These are phyloP conservation scores for Stenichneumon culpator DNA, from an alignment of 2,888 invertebrate genomes.

Conservation along the genomic window DNA sequence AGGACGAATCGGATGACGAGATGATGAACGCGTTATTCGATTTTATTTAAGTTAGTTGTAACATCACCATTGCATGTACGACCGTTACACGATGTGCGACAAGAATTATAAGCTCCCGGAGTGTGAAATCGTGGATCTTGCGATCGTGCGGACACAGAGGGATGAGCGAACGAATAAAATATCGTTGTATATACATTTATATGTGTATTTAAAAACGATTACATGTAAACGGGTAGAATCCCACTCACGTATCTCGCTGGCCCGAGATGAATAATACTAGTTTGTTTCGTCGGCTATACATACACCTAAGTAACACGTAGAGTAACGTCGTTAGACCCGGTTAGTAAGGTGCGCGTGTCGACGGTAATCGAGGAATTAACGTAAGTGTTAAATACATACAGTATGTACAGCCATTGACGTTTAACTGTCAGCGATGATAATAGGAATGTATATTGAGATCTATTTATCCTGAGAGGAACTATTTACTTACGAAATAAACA, in stretches of 20 bases:
- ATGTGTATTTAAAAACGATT: slow-evolving; percentile 53
- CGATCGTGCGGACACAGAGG: not conserved
- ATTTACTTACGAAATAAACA: slow-evolving; percentile 7
- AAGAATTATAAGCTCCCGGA: no score
- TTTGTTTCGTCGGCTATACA: not conserved
- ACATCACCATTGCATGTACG: not conserved
- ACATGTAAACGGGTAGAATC: slow-evolving; percentile 19
- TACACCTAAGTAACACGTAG: not conserved
- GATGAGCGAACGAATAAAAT: slow-evolving; percentile 34
- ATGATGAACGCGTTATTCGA: slow-evolving; percentile 61
- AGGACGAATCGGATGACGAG: slow-evolving; percentile 81
- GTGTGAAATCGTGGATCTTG: not conserved
- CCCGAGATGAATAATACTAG: slow-evolving; percentile 29
- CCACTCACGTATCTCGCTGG: slow-evolving; percentile 9
- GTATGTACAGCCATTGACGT: slow-evolving; percentile 21
- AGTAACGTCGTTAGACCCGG: not conserved
- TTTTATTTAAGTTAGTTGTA: not conserved
- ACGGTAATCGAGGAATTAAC: not conserved
- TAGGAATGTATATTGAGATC: slow-evolving; percentile 62
- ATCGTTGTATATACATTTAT: slow-evolving; percentile 14
- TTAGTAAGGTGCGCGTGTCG: slow-evolving; percentile 22
- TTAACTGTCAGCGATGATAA: slow-evolving; percentile 27
- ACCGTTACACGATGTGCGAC: not conserved
- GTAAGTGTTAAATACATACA: slow-evolving; percentile 46
- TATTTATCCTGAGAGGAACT: slow-evolving; percentile 17